Evolutionary conservation across 2,797 vertebrate genomes (phyloP).

Genomic region (Clarias platycephalus): DNA sequence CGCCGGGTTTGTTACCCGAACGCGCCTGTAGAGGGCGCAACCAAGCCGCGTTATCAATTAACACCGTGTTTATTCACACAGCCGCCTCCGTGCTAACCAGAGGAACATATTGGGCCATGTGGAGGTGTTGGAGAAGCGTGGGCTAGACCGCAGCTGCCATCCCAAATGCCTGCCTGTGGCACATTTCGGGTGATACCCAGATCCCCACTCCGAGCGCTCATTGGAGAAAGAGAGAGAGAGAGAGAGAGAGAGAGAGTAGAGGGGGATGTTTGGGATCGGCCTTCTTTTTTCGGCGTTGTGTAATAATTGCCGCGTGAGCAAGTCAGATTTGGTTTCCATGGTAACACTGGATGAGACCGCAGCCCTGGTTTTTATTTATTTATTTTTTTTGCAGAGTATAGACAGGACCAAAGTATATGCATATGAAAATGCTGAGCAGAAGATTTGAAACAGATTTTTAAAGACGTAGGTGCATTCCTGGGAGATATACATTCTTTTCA

Average conservation of each 20-base stretch:
- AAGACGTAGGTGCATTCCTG: not conserved
- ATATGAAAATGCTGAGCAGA: not conserved
- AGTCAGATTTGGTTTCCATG: conserved; percentile 59
- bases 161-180: conserved; percentile 1
- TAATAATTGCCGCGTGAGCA: conserved; percentile 43
- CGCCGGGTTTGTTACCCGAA: not conserved
- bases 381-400: conserved; percentile 3
- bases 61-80: conserved; percentile 36
- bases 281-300: conserved; percentile 21
- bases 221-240: not conserved
- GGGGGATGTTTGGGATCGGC: not conserved
- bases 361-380: conserved; percentile 22
- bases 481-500: not conserved
- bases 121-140: conserved; percentile 24
- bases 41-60: conserved; percentile 34
- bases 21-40: conserved; percentile 22
- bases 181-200: not conserved
- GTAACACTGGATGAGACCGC: conserved; percentile 54
- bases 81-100: conserved; percentile 13
- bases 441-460: not conserved
- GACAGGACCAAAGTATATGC: not conserved
- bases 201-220: not conserved
- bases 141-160: conserved; percentile 8
- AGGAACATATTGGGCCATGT: conserved; percentile 33
- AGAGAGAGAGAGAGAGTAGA: not conserved